These are phyloP conservation scores for Mythimna ferrago DNA, from an alignment of 2,888 invertebrate genomes.

Conservation along the genomic window DNA sequence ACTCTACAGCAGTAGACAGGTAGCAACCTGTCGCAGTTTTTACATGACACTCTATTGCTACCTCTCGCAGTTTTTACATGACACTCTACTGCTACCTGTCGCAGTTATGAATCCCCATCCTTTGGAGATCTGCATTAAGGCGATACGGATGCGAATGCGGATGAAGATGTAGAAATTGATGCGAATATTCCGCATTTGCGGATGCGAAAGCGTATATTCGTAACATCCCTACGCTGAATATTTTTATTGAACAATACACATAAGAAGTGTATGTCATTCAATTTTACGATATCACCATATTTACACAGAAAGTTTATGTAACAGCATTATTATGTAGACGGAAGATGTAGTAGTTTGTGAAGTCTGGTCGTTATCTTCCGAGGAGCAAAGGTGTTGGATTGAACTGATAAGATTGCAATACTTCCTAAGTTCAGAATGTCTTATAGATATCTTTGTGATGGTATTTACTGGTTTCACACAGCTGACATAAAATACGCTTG, in stretches of 20 bases:
- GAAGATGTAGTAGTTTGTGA: constrained; percentile 11
- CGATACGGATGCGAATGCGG: too few species aligned
- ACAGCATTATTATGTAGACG: not conserved
- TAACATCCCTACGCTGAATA: not conserved
- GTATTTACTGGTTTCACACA: constrained; percentile 1
- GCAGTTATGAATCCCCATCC: too few species aligned
- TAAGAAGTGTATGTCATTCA: constrained; percentile 30
- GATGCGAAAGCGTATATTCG: too few species aligned
- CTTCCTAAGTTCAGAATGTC: not conserved
- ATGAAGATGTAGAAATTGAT: too few species aligned
- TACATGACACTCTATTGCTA: too few species aligned
- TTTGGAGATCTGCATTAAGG: too few species aligned
- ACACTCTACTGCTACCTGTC: too few species aligned
- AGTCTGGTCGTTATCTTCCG: not conserved
- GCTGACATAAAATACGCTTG: not conserved
- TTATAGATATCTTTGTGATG: not conserved
- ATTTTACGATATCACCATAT: constrained; percentile 35
- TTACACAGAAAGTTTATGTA: constrained; percentile 22
- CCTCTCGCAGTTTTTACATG: too few species aligned
- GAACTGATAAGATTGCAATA: not conserved
- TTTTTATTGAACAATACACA: constrained; percentile 32
- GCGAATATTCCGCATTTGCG: too few species aligned
- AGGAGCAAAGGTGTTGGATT: constrained; percentile 17
- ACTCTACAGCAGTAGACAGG: too few species aligned
- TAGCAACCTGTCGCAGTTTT: too few species aligned